Evolutionary conservation across 1,140 invertebrate genomes (phyloP).

Genomic region (Gryllus bimaculatus): DNA sequence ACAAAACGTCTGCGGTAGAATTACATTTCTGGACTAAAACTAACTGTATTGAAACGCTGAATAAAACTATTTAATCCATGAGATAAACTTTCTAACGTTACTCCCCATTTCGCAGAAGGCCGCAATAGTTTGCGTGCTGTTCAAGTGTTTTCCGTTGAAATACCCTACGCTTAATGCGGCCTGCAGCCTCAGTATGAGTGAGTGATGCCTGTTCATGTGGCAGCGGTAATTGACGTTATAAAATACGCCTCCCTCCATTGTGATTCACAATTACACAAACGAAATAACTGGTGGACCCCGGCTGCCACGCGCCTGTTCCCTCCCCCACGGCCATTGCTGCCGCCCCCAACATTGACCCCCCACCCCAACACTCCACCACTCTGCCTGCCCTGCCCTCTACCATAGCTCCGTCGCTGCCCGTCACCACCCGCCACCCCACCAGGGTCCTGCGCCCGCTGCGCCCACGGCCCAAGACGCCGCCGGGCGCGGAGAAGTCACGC

Average conservation of each 20-base stretch:
- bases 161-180: no score
- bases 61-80: no score
- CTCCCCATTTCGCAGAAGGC: no score
- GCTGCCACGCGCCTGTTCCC: background rate
- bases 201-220: background rate
- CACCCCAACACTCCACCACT: background rate
- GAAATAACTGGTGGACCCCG: background rate
- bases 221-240: background rate
- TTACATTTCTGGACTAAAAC: no score
- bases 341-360: background rate
- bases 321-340: background rate
- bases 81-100: no score
- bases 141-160: no score
- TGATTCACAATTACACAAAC: constrained; percentile 1
- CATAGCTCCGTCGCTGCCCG: background rate
- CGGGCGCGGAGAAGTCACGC: no score
- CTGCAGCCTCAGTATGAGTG: no score
- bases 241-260: background rate
- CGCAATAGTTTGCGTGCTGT: no score
- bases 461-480: background rate
- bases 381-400: background rate
- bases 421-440: background rate
- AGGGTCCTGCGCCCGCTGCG: background rate
- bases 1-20: no score
- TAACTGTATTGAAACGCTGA: no score